These are phyloP conservation scores for Laterallus jamaicensis DNA, from an alignment of 2,113 vertebrate species.

Conservation along the genomic window DNA sequence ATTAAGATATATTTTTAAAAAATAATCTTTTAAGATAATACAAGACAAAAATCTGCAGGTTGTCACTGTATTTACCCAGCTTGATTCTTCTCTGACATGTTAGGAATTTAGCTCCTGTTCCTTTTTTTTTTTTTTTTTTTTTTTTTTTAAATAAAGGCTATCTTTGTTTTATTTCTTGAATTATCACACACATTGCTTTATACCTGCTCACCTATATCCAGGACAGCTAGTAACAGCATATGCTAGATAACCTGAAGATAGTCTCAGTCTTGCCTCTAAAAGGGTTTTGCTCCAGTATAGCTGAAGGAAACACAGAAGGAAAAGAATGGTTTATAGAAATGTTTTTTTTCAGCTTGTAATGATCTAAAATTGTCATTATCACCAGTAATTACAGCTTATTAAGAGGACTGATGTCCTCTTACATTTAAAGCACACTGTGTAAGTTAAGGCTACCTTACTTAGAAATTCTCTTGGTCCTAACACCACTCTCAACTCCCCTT, in stretches of 20 bases:
- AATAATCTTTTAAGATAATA: background rate
- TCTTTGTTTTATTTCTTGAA: background rate
- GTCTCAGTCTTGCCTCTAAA: background rate
- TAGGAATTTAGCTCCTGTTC: background rate
- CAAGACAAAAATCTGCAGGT: background rate
- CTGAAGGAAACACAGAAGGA: background rate
- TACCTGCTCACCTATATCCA: background rate
- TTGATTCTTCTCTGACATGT: background rate
- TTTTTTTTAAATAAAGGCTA: background rate
- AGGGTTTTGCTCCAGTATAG: background rate
- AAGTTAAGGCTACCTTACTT: background rate
- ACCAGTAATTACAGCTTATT: background rate
- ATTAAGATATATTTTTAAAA: no score
- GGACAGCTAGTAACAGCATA: background rate
- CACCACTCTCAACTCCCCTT: background rate
- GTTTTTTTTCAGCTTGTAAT: background rate
- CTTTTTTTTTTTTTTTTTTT: background rate
- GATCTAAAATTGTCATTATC: background rate
- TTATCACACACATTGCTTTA: background rate
- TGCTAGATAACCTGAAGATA: background rate
- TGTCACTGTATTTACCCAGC: background rate
- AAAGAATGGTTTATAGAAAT: background rate
- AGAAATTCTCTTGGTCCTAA: background rate
- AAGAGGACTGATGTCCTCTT: background rate
- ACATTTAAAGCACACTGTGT: background rate